Conservation (phyloP, 64 coral and sea anemone genomes). For the Pachyseris speciosa region DNA sequence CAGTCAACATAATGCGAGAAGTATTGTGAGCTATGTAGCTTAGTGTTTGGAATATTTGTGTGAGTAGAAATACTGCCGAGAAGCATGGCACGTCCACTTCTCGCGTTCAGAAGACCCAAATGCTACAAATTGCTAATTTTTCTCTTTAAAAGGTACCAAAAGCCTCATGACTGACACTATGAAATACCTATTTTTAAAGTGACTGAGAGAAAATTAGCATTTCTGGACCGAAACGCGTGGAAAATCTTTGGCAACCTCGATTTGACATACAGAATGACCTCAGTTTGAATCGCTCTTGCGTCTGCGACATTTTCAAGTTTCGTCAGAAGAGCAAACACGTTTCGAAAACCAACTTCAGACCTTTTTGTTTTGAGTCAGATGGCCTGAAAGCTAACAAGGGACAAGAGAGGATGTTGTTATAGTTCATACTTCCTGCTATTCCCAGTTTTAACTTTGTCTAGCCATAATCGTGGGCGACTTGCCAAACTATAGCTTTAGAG, state of each 20-base stretch:
- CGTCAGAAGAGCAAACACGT: neutral
- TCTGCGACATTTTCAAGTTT: neutral
- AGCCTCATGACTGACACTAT: no score
- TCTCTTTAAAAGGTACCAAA: no score
- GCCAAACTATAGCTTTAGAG: neutral
- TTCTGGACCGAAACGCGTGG: neutral
- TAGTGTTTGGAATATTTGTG: conserved; percentile 36
- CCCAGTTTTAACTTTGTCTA: neutral
- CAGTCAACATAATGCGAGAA: conserved; percentile 54
- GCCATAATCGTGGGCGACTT: neutral
- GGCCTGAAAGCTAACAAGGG: no score
- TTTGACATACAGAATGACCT: neutral
- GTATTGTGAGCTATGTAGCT: neutral
- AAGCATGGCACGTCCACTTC: neutral
- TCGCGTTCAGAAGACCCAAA: neutral
- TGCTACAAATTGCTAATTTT: no score
- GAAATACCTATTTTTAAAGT: no score
- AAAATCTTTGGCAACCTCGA: neutral
- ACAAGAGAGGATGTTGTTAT: neutral
- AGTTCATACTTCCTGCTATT: neutral
- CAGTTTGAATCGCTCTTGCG: neutral
- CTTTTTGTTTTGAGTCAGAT: neutral
- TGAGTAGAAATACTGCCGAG: conserved; percentile 3
- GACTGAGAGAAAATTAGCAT: neutral
- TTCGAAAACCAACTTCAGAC: neutral